phyloP scores from a whole-genome alignment of 64 coral and sea anemone species.

The Catalaphyllia jardinei region DNA sequence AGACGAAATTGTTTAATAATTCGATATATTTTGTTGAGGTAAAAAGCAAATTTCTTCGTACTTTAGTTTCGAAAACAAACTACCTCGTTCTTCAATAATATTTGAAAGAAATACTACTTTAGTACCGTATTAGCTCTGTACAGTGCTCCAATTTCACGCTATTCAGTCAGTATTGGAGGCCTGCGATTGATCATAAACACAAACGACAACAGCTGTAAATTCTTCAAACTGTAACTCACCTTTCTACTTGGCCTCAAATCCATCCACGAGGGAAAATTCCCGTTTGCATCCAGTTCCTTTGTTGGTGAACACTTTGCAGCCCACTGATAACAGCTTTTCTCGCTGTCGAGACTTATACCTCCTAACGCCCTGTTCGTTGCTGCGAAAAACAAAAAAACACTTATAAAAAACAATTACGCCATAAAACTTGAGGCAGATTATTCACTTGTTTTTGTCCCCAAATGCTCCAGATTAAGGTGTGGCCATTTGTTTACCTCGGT shows the following conservation, averaged over 20 bases:
- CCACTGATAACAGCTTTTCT: background rate
- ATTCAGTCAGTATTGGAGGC: no score
- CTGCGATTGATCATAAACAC: no score
- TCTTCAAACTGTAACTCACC: background rate
- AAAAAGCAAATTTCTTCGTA: background rate
- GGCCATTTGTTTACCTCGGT: conserved; percentile 24
- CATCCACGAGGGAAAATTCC: conserved; percentile 2
- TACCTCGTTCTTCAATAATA: background rate
- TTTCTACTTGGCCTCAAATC: conserved; percentile 5
- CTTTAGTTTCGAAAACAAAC: background rate
- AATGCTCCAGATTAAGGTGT: conserved; percentile 37
- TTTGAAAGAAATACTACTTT: background rate
- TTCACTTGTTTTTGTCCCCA: conserved; percentile 39
- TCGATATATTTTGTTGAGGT: background rate
- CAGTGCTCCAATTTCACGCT: background rate
- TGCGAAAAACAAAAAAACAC: conserved; percentile 43
- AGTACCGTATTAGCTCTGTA: background rate
- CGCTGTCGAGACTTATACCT: conserved; percentile 8
- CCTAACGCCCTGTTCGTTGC: conserved; percentile 9
- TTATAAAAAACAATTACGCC: conserved; percentile 58
- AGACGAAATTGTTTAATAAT: background rate
- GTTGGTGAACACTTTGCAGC: background rate
- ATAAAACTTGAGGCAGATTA: conserved; percentile 34
- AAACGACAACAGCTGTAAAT: background rate
- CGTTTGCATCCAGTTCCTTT: background rate